phyloP scores from a whole-genome alignment of 2,797 vertebrate species.

The Sparidentex hasta region DNA sequence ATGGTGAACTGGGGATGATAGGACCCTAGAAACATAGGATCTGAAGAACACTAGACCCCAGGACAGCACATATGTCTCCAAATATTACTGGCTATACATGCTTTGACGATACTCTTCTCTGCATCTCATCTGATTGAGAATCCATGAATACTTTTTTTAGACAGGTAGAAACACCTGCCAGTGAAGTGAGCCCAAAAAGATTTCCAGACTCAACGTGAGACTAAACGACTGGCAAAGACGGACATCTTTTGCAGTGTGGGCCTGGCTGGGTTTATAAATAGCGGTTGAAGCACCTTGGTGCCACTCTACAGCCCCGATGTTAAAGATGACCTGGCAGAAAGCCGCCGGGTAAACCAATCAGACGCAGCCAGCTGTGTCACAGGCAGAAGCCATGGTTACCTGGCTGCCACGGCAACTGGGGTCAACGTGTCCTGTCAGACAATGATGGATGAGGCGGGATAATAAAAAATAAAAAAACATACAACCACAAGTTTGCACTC shows the following conservation, averaged over 20 bases:
- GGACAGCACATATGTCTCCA: too few relatives aligned
- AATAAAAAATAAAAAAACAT: slow-evolving; percentile 24
- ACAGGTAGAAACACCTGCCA: background rate
- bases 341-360: slow-evolving; percentile 70
- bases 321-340: slow-evolving; percentile 76
- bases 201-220: background rate
- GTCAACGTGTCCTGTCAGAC: slow-evolving; percentile 67
- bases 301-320: slow-evolving; percentile 59
- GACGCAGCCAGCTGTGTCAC: slow-evolving; percentile 70
- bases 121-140: background rate
- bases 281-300: slow-evolving; percentile 55
- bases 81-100: background rate
- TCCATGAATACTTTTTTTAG: background rate
- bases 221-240: too few relatives aligned
- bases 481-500: slow-evolving; percentile 37
- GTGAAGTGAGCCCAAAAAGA: background rate
- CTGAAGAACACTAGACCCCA: too few relatives aligned
- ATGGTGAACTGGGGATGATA: too few relatives aligned
- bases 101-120: background rate
- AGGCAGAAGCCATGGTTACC: slow-evolving; percentile 78
- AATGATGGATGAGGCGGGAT: slow-evolving; percentile 66
- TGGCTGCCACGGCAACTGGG: slow-evolving; percentile 74
- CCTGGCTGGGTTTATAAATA: slow-evolving; percentile 59
- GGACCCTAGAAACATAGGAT: too few relatives aligned
- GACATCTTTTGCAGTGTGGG: slow-evolving; percentile 40